phyloP scores from a whole-genome alignment of 1,140 invertebrate genomes.

The Brachionus rotundiformis region DNA sequence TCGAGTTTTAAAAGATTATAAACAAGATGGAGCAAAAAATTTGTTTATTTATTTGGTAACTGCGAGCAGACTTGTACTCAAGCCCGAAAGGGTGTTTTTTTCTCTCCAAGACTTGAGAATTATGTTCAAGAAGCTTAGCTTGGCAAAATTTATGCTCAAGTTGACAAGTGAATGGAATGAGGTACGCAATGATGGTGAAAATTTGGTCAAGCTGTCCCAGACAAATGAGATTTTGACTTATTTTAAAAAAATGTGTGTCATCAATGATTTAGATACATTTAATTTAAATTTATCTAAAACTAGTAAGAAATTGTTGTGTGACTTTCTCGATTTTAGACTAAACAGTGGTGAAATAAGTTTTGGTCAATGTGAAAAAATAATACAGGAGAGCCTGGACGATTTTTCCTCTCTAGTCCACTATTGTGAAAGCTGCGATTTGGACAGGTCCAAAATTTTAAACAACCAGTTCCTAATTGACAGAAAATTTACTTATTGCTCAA shows the following conservation, averaged over 20 bases:
- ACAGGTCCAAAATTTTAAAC: not conserved
- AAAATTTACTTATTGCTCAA: not conserved
- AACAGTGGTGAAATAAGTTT: not conserved
- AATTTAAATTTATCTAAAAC: slow-evolving; percentile 22
- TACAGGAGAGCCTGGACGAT: not conserved
- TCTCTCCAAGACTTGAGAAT: not conserved
- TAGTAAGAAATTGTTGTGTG: not conserved
- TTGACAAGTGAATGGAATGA: not conserved
- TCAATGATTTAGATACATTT: not conserved
- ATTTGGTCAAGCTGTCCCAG: not conserved
- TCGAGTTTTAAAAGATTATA: not conserved
- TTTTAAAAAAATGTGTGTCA: not conserved
- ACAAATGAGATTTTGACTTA: not conserved
- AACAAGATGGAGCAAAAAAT: not conserved
- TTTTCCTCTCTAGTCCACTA: not conserved
- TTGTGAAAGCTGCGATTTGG: not conserved
- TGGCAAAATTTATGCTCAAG: not conserved
- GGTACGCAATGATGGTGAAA: not conserved
- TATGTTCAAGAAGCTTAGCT: not conserved
- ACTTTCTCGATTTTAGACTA: not conserved
- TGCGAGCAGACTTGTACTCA: not conserved
- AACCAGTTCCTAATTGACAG: slow-evolving; percentile 32
- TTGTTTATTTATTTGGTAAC: slow-evolving; percentile 8
- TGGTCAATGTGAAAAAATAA: not conserved
- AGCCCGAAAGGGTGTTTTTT: not conserved